phyloP scores from a whole-genome alignment of 1,140 invertebrate genomes.

The Caligus rogercresseyi region DNA sequence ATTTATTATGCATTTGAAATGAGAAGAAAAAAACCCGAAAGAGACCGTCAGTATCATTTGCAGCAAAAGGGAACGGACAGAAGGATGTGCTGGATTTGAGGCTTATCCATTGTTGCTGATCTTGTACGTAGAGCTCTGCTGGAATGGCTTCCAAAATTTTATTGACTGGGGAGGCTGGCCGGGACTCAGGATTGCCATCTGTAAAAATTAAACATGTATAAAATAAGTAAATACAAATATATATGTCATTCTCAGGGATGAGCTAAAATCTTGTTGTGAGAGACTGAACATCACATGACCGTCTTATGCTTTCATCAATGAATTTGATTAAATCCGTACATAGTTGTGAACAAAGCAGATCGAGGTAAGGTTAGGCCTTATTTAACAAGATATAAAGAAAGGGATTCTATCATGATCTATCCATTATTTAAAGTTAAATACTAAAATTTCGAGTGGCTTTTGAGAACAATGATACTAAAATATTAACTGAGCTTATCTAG shows the following conservation, averaged over 20 bases:
- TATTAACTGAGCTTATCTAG: too few species aligned
- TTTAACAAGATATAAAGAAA: too few species aligned
- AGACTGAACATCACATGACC: too few species aligned
- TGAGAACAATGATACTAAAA: too few species aligned
- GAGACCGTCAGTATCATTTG: background rate
- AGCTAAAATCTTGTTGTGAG: background rate
- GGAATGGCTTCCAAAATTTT: conserved; percentile 14
- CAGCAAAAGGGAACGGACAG: conserved; percentile 14
- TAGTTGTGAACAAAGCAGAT: too few species aligned
- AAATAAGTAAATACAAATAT: background rate
- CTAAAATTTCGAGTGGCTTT: too few species aligned
- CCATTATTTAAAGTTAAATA: too few species aligned
- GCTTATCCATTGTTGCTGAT: conserved; percentile 18
- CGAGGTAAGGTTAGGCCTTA: too few species aligned
- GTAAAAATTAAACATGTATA: background rate
- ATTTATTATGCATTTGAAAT: background rate
- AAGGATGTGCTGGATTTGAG: conserved; percentile 7
- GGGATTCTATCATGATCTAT: too few species aligned
- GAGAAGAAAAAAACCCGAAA: background rate
- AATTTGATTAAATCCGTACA: too few species aligned
- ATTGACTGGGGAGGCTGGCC: conserved; percentile 5
- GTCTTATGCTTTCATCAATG: too few species aligned
- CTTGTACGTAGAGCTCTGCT: conserved; percentile 16
- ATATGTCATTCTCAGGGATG: background rate
- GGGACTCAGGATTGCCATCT: background rate